Conservation (phyloP, 2,797 vertebrate genomes). For the Onychomys torridus region DNA sequence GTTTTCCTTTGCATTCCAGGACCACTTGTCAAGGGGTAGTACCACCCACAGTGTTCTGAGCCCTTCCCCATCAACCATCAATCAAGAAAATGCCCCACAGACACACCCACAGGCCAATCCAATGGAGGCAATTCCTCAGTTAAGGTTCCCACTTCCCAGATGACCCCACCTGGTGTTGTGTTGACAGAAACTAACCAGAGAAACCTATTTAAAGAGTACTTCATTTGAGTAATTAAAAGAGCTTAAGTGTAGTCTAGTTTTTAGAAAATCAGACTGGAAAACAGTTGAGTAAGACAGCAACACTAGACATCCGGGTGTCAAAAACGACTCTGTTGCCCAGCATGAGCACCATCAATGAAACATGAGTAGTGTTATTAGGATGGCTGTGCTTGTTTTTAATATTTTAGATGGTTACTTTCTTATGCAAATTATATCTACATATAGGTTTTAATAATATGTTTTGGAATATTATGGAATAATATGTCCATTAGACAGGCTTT, state of each 20-base stretch:
- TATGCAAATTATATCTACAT: neutral
- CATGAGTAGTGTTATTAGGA: neutral
- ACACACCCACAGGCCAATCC: neutral
- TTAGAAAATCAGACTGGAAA: neutral
- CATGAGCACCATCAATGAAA: neutral
- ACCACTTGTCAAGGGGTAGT: neutral
- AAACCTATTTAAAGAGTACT: neutral
- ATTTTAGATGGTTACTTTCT: neutral
- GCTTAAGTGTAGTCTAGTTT: neutral
- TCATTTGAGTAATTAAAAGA: neutral
- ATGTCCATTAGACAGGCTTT: neutral
- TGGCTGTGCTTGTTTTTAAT: neutral
- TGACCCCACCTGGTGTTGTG: neutral
- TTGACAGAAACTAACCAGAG: neutral
- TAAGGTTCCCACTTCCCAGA: neutral
- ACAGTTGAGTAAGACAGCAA: neutral
- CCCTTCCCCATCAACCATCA: neutral
- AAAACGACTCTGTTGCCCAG: neutral
- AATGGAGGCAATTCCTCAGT: neutral
- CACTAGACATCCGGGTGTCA: neutral
- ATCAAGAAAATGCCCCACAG: neutral
- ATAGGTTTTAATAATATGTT: neutral
- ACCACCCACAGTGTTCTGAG: too few species aligned
- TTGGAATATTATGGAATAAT: neutral
- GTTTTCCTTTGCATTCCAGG: neutral